Percentiles rank a stretch among this genome's conserved stretches.
These are phyloP conservation scores for Sycobia sp. DNA, from an alignment of 1,140 invertebrate species.

Conservation along the genomic window DNA sequence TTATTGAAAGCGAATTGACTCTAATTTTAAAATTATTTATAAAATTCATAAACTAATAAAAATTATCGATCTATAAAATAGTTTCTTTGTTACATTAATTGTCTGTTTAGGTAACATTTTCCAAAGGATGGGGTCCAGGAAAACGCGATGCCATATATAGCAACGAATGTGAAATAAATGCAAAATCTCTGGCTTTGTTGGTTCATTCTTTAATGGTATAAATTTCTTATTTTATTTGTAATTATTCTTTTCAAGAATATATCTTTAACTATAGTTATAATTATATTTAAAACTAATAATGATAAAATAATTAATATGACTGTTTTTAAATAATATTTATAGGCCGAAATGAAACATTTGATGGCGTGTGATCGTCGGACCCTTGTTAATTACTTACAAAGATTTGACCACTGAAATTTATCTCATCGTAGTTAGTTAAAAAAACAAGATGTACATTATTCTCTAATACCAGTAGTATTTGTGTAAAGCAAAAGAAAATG, in stretches of 20 bases:
- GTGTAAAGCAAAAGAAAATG: slow-evolving; percentile 1
- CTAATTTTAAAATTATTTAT: too few relatives aligned
- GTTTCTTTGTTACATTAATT: too few relatives aligned
- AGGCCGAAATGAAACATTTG: slow-evolving; percentile 30
- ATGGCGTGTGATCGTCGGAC: slow-evolving; percentile 28
- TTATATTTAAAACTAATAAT: too few relatives aligned
- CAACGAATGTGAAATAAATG: slow-evolving; percentile 12
- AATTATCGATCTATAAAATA: too few relatives aligned
- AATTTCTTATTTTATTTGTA: background rate
- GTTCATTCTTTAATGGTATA: slow-evolving; percentile 30
- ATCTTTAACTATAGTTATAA: background rate
- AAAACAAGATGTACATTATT: slow-evolving; percentile 2
- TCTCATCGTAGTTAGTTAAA: background rate
- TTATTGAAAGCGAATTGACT: too few relatives aligned
- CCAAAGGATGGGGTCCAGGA: slow-evolving; percentile 40
- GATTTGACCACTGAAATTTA: background rate
- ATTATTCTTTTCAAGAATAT: too few relatives aligned
- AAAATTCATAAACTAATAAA: too few relatives aligned
- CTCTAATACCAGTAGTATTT: background rate
- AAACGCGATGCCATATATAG: slow-evolving; percentile 30
- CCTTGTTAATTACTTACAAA: slow-evolving; percentile 23
- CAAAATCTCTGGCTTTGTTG: slow-evolving; percentile 16
- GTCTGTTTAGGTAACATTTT: slow-evolving; percentile 36
- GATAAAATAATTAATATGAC: background rate
- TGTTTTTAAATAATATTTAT: background rate